Conservation (phyloP, 2,797 vertebrate genomes). For the Diglossa cyanea region DNA sequence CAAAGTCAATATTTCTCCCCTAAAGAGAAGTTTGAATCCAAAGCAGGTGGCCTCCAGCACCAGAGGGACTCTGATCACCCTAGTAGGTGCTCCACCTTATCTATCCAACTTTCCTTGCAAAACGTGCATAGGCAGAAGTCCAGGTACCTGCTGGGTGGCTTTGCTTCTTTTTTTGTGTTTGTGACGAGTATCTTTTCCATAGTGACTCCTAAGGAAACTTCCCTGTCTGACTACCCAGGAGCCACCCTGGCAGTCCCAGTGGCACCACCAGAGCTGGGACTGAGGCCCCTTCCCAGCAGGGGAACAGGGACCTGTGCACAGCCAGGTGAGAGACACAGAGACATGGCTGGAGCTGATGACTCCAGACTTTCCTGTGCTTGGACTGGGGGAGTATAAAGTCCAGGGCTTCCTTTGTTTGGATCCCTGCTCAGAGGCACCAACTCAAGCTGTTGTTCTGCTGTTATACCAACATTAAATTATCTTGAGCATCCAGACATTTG, state of each 20-base stretch:
- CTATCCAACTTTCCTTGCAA: background rate
- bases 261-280: background rate
- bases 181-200: background rate
- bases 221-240: background rate
- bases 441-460: background rate
- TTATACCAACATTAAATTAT: background rate
- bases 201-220: background rate
- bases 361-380: background rate
- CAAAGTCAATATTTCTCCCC: background rate
- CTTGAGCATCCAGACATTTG: background rate
- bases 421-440: background rate
- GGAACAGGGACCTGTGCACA: background rate
- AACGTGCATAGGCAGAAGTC: fast-evolving
- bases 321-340: background rate
- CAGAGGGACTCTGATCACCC: background rate
- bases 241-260: background rate
- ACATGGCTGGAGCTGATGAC: fast-evolving
- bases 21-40: background rate
- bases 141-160: background rate
- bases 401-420: background rate
- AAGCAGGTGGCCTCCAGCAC: background rate
- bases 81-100: background rate
- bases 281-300: background rate
- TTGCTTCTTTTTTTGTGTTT: background rate
- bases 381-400: background rate